A percentile compares a stretch with the other conserved stretches of the same genome.
Conservation (phyloP, 2,797 vertebrate species). For the Lepilemur septentrionalis region DNA sequence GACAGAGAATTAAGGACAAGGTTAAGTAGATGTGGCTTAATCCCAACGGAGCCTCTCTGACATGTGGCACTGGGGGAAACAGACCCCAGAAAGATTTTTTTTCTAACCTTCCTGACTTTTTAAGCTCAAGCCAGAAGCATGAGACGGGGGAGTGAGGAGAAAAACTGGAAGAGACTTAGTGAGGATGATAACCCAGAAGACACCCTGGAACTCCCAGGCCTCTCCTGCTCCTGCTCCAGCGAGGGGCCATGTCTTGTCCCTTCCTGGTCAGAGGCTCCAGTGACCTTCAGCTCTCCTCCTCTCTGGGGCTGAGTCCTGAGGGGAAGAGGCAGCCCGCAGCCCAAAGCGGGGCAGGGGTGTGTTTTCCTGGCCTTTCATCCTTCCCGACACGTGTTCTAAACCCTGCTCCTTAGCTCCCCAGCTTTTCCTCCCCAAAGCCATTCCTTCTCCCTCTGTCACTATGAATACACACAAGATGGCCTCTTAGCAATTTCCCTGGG, state of each 20-base stretch:
- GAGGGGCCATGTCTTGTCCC: not conserved
- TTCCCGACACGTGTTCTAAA: not conserved
- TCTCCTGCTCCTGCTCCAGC: not conserved
- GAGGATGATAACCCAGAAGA: not conserved
- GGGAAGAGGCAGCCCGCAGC: not conserved
- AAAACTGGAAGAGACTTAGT: slow-evolving; percentile 52
- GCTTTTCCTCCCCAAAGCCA: not conserved
- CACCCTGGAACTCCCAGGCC: not conserved
- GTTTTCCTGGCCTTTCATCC: not conserved
- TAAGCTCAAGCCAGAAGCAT: slow-evolving; percentile 8
- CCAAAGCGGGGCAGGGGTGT: not conserved
- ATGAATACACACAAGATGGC: slow-evolving; percentile 61
- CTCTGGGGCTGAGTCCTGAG: not conserved
- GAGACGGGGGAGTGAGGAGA: not conserved
- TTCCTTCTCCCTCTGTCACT: not conserved
- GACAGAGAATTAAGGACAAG: not conserved
- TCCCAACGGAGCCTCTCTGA: not conserved
- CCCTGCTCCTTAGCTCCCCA: not conserved
- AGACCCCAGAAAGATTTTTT: slow-evolving; percentile 34
- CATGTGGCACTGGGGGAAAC: not conserved
- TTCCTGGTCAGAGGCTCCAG: not conserved
- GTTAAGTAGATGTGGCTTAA: not conserved
- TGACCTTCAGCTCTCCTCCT: not conserved
- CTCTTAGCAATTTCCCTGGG: slow-evolving; percentile 56
- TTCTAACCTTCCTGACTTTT: slow-evolving; percentile 51